These are phyloP conservation scores for Tuta absoluta DNA, from an alignment of 2,888 invertebrate genomes.

Conservation along the genomic window DNA sequence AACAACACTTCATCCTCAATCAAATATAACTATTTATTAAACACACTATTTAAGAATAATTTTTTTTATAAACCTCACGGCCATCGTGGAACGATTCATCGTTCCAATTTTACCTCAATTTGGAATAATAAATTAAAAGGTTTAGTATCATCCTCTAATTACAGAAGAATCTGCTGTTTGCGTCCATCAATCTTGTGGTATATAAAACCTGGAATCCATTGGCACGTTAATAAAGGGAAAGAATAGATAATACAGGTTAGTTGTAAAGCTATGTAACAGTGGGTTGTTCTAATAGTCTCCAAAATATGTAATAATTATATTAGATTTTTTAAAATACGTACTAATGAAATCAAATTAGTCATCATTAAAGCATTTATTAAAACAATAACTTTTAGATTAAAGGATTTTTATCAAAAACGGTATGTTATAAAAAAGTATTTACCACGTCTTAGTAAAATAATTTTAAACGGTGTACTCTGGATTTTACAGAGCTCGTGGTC, in stretches of 20 bases:
- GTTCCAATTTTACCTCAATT: conserved; percentile 14
- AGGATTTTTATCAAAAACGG: too few relatives aligned
- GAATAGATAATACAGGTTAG: conserved; percentile 6
- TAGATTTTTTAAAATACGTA: too few relatives aligned
- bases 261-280: neutral
- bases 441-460: too few relatives aligned
- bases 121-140: conserved; percentile 16
- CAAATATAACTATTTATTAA: neutral
- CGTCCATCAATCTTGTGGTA: conserved; percentile 14
- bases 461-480: too few relatives aligned
- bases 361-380: too few relatives aligned
- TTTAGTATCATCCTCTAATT: conserved; percentile 17
- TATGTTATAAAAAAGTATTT: too few relatives aligned
- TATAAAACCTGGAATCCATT: conserved; percentile 24
- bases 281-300: neutral
- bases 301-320: neutral
- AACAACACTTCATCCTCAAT: too few relatives aligned
- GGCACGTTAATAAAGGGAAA: conserved; percentile 24
- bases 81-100: too few relatives aligned
- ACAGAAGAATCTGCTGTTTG: conserved; percentile 13
- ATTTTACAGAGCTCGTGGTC: too few relatives aligned
- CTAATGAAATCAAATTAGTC: too few relatives aligned
- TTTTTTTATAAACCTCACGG: neutral
- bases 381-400: too few relatives aligned
- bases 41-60: neutral